Percentiles rank a stretch among this genome's conserved stretches.
These are phyloP conservation scores for Xyrichtys novacula DNA, from an alignment of 2,797 vertebrate genomes.

Conservation along the genomic window DNA sequence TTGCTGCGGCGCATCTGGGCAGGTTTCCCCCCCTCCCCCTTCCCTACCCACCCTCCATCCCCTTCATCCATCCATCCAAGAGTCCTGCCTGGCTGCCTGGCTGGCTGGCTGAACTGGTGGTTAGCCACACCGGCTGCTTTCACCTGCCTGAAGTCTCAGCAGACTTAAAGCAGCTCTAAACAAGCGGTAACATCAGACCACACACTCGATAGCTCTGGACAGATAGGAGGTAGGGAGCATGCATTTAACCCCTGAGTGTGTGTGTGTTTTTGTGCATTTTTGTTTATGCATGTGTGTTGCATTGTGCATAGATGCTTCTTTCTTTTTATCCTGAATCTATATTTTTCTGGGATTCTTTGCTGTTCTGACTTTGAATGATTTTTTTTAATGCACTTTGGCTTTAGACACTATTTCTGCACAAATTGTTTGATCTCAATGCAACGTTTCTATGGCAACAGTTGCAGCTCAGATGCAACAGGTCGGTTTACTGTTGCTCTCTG, in stretches of 20 bases:
- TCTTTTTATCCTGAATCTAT: background rate
- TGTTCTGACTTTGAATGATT: background rate
- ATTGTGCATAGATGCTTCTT: conserved; percentile 2
- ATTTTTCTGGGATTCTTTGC: background rate
- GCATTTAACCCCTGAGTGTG: conserved; percentile 18
- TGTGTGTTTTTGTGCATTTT: conserved; percentile 21
- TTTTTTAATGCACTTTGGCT: background rate
- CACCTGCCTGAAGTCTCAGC: conserved; percentile 66
- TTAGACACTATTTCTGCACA: conserved; percentile 7
- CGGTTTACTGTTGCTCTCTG: conserved; percentile 14
- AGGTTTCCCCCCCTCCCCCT: conserved; percentile 25
- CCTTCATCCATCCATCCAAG: conserved; percentile 41
- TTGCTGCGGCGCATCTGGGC: conserved; percentile 57
- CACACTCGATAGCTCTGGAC: conserved; percentile 60
- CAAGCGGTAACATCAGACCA: conserved; percentile 66
- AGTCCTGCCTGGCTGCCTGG: conserved; percentile 20
- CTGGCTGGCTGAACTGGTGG: conserved; percentile 55
- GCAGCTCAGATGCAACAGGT: conserved; percentile 34
- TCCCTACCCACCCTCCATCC: too few species aligned
- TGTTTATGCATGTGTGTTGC: background rate
- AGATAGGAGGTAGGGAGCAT: conserved; percentile 58
- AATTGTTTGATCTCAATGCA: conserved; percentile 4
- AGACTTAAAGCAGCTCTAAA: conserved; percentile 54
- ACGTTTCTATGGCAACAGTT: conserved; percentile 16
- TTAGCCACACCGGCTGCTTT: conserved; percentile 66